Evolutionary conservation across 2,113 vertebrate genomes (phyloP).

Genomic region (Echinops telfairi): DNA sequence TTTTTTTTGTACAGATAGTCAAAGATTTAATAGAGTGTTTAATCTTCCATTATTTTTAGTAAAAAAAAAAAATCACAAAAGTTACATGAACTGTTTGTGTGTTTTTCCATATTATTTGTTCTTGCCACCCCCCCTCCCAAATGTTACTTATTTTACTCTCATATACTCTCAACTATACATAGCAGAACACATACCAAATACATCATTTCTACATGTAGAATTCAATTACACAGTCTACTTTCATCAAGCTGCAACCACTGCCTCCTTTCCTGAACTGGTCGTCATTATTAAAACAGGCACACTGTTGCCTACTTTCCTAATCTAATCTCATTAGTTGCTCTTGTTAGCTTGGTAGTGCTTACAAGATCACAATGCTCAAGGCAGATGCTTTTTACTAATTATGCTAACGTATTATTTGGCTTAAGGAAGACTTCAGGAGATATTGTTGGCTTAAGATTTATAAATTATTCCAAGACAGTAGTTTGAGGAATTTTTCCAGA

Average conservation of each 20-base stretch:
- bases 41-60: neutral
- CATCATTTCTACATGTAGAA: neutral
- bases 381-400: neutral
- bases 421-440: neutral
- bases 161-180: neutral
- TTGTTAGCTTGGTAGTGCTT: neutral
- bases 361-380: neutral
- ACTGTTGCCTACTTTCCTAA: neutral
- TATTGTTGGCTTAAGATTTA: neutral
- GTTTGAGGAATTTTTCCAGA: neutral
- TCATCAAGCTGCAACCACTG: neutral
- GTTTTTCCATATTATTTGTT: neutral
- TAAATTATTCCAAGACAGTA: neutral
- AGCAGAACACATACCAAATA: neutral
- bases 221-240: neutral
- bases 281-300: neutral
- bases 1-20: conserved; percentile 18
- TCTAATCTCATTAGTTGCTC: neutral
- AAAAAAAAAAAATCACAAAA: conserved; percentile 51
- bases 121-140: neutral
- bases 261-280: neutral
- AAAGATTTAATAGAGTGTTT: conserved; percentile 22
- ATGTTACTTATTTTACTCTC: neutral
- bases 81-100: neutral
- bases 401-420: neutral